Conservation (phyloP, 2,797 vertebrate genomes). For the Aulostomus chinensis region DNA sequence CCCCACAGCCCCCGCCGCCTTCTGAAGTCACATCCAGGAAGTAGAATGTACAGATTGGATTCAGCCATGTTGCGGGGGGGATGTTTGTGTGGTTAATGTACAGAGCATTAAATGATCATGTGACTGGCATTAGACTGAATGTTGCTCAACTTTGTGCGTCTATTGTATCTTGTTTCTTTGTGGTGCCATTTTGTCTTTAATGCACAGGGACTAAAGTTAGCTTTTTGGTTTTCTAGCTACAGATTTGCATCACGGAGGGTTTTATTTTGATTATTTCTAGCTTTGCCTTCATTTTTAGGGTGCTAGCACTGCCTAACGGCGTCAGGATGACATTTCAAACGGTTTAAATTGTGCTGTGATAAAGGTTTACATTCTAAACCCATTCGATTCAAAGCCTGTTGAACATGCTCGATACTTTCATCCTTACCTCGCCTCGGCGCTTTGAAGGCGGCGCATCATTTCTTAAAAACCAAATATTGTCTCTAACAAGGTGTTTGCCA, state of each 20-base stretch:
- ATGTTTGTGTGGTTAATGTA: constrained; percentile 41
- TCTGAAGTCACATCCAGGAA: constrained; percentile 38
- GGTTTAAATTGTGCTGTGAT: constrained; percentile 16
- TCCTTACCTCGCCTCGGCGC: constrained; percentile 11
- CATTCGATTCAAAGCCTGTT: constrained; percentile 6
- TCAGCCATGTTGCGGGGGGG: constrained; percentile 8
- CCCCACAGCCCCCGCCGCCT: constrained; percentile 11
- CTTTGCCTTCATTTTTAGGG: constrained; percentile 49
- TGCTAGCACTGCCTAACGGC: constrained; percentile 35
- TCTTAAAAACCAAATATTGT: constrained; percentile 57
- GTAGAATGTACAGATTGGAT: constrained; percentile 36
- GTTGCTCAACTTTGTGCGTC: constrained; percentile 32
- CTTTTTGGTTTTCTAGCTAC: constrained; percentile 9
- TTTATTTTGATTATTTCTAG: constrained; percentile 37
- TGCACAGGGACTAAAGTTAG: neutral
- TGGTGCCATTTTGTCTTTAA: constrained; percentile 43
- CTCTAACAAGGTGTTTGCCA: constrained; percentile 61
- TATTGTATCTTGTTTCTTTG: constrained; percentile 8
- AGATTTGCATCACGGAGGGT: constrained; percentile 23
- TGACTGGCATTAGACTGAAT: constrained; percentile 47
- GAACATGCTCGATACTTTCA: constrained; percentile 10
- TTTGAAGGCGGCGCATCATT: constrained; percentile 33
- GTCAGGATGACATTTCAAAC: constrained; percentile 37
- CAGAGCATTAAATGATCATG: constrained; percentile 29
- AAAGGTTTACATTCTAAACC: neutral